Percentiles rank a stretch among this genome's conserved stretches.
Conservation (phyloP, 2,888 invertebrate genomes). For the Neria commutata region DNA sequence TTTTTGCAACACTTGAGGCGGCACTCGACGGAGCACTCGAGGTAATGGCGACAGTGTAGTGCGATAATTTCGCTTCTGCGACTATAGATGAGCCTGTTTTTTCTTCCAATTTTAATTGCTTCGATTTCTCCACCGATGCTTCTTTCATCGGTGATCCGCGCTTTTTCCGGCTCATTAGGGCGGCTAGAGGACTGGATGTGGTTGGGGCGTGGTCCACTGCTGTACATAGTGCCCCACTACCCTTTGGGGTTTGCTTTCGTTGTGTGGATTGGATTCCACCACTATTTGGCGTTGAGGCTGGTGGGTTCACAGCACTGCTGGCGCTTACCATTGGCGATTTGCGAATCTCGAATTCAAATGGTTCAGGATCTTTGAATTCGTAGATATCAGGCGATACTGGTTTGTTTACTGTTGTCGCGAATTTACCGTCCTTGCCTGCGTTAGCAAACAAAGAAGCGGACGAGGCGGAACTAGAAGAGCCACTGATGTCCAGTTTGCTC, state of each 20-base stretch:
- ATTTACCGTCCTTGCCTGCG: conserved; percentile 36
- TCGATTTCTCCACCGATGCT: conserved; percentile 44
- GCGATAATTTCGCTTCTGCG: conserved; percentile 32
- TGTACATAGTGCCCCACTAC: conserved; percentile 14
- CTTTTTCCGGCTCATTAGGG: conserved; percentile 45
- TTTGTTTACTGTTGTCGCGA: conserved; percentile 22
- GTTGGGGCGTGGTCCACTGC: neutral
- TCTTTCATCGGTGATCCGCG: conserved; percentile 56
- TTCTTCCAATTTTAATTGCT: conserved; percentile 42
- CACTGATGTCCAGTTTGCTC: conserved; percentile 55
- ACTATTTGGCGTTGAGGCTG: conserved; percentile 8
- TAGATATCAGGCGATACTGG: conserved; percentile 70
- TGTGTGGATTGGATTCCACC: neutral
- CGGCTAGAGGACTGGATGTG: neutral
- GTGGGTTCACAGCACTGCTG: conserved; percentile 14
- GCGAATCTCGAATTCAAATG: conserved; percentile 81
- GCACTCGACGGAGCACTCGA: conserved; percentile 12
- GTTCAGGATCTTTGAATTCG: conserved; percentile 88
- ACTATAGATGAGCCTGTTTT: conserved; percentile 31
- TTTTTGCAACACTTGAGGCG: conserved; percentile 15
- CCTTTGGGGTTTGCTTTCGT: conserved; percentile 35
- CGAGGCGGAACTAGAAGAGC: conserved; percentile 33
- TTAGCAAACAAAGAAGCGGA: conserved; percentile 8
- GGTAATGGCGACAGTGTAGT: conserved; percentile 13
- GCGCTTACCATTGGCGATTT: conserved; percentile 48